These are phyloP conservation scores for Agrypnia vestita DNA, from an alignment of 1,140 invertebrate species.

Conservation along the genomic window DNA sequence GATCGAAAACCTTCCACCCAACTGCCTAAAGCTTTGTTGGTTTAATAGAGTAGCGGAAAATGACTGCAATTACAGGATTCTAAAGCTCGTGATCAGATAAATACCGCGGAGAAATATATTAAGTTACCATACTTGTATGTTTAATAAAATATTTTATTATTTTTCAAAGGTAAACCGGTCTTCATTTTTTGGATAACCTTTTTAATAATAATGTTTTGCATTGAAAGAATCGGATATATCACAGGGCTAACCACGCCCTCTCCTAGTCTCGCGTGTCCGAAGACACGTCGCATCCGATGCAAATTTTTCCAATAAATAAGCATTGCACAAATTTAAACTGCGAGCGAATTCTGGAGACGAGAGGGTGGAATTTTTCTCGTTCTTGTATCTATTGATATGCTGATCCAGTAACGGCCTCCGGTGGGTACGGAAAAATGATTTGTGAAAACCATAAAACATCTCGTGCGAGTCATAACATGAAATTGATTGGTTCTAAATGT, in stretches of 20 bases:
- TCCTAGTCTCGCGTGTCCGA: background rate
- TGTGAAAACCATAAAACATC: background rate
- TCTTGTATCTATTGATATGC: background rate
- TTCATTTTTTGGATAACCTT: no score
- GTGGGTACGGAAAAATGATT: background rate
- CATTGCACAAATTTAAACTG: constrained; percentile 2
- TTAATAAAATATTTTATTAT: no score
- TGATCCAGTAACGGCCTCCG: background rate
- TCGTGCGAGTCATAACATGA: background rate
- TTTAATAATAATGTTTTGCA: background rate
- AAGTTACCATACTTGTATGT: no score
- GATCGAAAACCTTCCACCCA: no score
- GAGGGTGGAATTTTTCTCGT: background rate
- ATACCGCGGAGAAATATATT: no score
- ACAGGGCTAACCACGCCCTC: background rate
- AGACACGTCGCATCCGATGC: constrained; percentile 4
- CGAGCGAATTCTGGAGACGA: background rate
- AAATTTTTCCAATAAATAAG: constrained; percentile 16
- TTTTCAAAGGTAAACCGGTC: no score
- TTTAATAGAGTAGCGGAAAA: no score
- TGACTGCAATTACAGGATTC: no score
- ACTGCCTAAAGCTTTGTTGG: no score
- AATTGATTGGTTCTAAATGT: constrained; percentile 3
- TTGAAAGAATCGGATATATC: background rate
- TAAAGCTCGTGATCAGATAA: no score